Evolutionary conservation across 2,113 vertebrate species (phyloP).

Genomic region (Oryzias curvinotus): DNA sequence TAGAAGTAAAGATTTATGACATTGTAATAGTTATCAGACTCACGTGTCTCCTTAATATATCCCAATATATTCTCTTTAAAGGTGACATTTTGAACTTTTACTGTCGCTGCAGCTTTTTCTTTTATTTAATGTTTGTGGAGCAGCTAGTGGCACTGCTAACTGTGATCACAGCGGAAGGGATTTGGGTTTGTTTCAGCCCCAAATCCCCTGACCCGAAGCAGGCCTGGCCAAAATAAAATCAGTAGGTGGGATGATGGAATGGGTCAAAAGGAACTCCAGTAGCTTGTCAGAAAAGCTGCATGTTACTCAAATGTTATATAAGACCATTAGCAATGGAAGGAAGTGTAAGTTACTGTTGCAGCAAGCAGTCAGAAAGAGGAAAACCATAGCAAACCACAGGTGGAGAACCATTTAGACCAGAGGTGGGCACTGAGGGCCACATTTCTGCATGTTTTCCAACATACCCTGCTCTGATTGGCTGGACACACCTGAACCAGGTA

Average conservation of each 20-base stretch:
- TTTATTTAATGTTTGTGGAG: not conserved
- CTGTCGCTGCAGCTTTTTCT: not conserved
- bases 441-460: too few species aligned
- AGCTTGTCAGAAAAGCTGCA: not conserved
- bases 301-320: not conserved
- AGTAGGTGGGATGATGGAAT: not conserved
- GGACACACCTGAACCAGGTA: too few species aligned
- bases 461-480: too few species aligned
- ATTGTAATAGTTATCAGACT: too few species aligned
- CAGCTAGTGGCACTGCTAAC: not conserved
- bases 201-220: not conserved
- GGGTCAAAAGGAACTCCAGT: not conserved
- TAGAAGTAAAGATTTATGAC: too few species aligned
- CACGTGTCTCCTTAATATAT: not conserved
- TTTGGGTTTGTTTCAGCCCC: not conserved
- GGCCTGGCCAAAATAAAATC: not conserved
- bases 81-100: not conserved
- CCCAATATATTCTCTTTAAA: not conserved
- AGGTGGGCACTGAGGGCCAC: too few species aligned
- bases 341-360: too few species aligned
- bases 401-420: too few species aligned
- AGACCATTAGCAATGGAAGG: not conserved
- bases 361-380: too few species aligned
- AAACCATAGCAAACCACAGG: too few species aligned
- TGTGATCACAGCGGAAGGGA: not conserved